A percentile compares a stretch with the other conserved stretches of the same genome.
Conservation (phyloP, 2,797 vertebrate genomes). For the Cheirogaleus major region DNA sequence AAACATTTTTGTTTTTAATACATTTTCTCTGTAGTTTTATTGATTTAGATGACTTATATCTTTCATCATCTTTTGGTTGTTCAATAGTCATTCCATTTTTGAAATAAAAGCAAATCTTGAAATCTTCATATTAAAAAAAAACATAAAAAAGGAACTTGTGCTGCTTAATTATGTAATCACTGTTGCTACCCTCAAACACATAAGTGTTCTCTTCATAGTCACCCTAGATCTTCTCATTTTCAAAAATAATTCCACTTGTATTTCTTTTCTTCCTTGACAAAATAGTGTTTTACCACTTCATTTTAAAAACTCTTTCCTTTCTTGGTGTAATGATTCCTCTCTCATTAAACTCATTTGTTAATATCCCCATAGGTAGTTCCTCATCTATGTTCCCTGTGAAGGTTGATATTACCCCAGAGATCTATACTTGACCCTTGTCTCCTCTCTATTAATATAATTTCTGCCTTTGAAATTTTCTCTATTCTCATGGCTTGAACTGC, state of each 20-base stretch:
- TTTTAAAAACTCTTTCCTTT: not conserved
- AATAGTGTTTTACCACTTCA: not conserved
- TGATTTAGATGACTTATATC: not conserved
- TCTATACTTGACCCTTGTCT: not conserved
- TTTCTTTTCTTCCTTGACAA: not conserved
- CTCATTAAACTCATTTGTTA: not conserved
- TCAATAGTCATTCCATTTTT: not conserved
- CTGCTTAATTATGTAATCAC: not conserved
- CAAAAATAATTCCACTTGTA: not conserved
- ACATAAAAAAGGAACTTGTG: not conserved
- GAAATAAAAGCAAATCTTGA: constrained; percentile 34
- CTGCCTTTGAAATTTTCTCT: not conserved
- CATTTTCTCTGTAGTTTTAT: constrained; percentile 1
- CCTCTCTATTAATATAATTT: not conserved
- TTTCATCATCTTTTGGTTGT: not conserved
- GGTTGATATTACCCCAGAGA: not conserved
- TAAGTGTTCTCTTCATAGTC: not conserved
- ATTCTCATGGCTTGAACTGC: not conserved
- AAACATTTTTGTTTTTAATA: constrained; percentile 25
- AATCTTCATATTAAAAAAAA: not conserved
- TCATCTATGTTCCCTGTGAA: not conserved
- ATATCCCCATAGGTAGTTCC: not conserved
- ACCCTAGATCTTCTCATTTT: not conserved
- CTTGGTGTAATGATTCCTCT: not conserved
- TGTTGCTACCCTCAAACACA: not conserved